These are phyloP conservation scores for Philypnodon macrostomus DNA, from an alignment of 2,797 vertebrate species.

Conservation along the genomic window DNA sequence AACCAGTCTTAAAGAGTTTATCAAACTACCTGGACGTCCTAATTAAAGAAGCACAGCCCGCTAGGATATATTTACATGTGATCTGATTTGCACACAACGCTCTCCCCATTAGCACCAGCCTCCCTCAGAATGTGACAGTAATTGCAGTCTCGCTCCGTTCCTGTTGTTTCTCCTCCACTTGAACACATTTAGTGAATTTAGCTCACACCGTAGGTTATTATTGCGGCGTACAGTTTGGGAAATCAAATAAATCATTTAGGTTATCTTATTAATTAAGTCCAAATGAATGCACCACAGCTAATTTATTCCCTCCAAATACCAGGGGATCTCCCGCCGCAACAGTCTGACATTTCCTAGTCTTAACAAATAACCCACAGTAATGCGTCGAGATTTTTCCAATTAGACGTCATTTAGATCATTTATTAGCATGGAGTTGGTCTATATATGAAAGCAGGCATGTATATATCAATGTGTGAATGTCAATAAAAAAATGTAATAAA, in stretches of 20 bases:
- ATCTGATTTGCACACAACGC: conserved; percentile 75
- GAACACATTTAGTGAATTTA: conserved; percentile 74
- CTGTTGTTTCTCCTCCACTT: conserved; percentile 70
- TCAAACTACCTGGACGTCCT: conserved; percentile 76
- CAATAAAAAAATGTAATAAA: no score
- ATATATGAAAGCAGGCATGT: no score
- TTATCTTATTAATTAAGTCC: conserved; percentile 84
- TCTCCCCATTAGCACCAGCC: conserved; percentile 76
- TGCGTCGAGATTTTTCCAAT: conserved; percentile 72
- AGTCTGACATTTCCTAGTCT: conserved; percentile 72
- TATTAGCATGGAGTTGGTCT: background rate
- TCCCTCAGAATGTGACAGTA: conserved; percentile 77
- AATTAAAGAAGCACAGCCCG: conserved; percentile 79
- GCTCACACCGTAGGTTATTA: conserved; percentile 74
- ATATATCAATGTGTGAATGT: no score
- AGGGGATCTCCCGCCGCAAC: conserved; percentile 68
- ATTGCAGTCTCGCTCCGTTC: conserved; percentile 74
- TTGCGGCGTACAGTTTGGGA: conserved; percentile 70
- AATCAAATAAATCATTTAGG: conserved; percentile 82
- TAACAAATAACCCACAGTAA: conserved; percentile 72
- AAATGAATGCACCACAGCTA: conserved; percentile 77
- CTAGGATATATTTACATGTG: conserved; percentile 76
- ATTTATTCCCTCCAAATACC: conserved; percentile 78
- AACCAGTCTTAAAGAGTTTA: conserved; percentile 72
- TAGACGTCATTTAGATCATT: conserved; percentile 52